A percentile compares a stretch with the other conserved stretches of the same genome.
phyloP scores from a whole-genome alignment of 2,797 vertebrate species.

The Luscinia megarhynchos region DNA sequence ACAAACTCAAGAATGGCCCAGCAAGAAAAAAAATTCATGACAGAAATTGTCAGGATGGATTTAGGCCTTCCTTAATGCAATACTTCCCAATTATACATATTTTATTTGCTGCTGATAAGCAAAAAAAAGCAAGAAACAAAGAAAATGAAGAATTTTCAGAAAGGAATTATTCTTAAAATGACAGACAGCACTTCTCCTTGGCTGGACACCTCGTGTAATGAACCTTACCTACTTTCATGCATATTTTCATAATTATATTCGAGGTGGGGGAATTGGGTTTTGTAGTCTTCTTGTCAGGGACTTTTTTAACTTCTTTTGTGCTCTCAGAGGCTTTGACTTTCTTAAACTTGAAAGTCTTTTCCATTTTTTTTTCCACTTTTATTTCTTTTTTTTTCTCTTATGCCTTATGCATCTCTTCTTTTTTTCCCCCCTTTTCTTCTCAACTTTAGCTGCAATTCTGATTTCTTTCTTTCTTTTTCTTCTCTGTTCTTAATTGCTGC shows the following conservation, averaged over 20 bases:
- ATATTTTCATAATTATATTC: neutral
- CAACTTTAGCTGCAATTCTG: neutral
- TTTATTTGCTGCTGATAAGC: neutral
- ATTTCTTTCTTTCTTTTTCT: neutral
- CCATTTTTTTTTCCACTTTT: neutral
- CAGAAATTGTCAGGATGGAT: neutral
- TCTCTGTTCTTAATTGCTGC: neutral
- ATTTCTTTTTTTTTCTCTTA: neutral
- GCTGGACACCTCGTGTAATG: neutral
- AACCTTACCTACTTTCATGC: neutral
- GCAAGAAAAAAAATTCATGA: neutral
- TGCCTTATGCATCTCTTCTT: neutral
- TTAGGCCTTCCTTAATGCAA: neutral
- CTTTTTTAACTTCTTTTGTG: neutral
- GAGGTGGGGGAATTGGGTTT: neutral
- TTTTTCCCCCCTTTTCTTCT: neutral
- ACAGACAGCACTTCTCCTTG: neutral
- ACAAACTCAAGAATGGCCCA: neutral
- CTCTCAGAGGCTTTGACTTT: neutral
- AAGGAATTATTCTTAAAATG: neutral
- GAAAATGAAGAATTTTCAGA: neutral
- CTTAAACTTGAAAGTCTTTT: neutral
- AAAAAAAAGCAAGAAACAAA: neutral
- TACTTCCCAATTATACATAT: neutral
- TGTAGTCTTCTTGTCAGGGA: neutral